Percentiles rank a stretch among this genome's conserved stretches.
Conservation (phyloP, 1,140 invertebrate species). For the Atta texana region DNA sequence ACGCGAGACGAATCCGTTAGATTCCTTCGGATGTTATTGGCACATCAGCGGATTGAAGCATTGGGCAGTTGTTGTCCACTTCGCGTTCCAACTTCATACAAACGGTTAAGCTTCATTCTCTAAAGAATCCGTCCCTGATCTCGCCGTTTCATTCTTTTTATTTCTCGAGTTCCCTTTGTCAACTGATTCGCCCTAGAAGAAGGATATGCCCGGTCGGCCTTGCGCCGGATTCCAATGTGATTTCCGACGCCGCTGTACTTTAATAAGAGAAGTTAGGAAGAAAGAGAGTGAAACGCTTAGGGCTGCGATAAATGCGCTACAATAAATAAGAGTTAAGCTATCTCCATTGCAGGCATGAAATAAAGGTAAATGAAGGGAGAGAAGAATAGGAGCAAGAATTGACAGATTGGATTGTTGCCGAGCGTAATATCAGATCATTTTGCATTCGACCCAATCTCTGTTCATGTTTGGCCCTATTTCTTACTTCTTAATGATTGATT, state of each 20-base stretch:
- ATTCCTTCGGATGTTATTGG: slow-evolving; percentile 30
- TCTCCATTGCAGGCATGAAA: neutral
- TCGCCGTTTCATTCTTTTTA: slow-evolving; percentile 14
- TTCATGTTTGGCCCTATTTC: neutral
- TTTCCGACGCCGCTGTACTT: slow-evolving; percentile 36
- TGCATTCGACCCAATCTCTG: neutral
- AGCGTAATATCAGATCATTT: neutral
- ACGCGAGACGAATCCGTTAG: slow-evolving; percentile 1
- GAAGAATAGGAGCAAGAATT: neutral
- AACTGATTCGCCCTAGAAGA: slow-evolving; percentile 24
- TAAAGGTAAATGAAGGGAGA: slow-evolving; percentile 25
- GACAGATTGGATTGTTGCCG: slow-evolving; percentile 30
- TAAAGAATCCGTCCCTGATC: slow-evolving; percentile 16
- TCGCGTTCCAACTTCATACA: slow-evolving; percentile 7
- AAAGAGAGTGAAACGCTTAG: neutral
- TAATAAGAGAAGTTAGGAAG: slow-evolving; percentile 44
- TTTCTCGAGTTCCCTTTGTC: slow-evolving; percentile 6
- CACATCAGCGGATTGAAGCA: neutral
- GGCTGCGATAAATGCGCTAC: slow-evolving; percentile 52
- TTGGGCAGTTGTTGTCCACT: neutral
- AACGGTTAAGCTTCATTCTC: neutral
- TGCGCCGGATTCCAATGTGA: slow-evolving; percentile 46
- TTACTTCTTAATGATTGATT: neutral
- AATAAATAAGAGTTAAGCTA: slow-evolving; percentile 62
- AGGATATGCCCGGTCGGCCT: slow-evolving; percentile 1